phyloP scores from a whole-genome alignment of 2,797 vertebrate genomes.

The Acanthurus leucopareius region DNA sequence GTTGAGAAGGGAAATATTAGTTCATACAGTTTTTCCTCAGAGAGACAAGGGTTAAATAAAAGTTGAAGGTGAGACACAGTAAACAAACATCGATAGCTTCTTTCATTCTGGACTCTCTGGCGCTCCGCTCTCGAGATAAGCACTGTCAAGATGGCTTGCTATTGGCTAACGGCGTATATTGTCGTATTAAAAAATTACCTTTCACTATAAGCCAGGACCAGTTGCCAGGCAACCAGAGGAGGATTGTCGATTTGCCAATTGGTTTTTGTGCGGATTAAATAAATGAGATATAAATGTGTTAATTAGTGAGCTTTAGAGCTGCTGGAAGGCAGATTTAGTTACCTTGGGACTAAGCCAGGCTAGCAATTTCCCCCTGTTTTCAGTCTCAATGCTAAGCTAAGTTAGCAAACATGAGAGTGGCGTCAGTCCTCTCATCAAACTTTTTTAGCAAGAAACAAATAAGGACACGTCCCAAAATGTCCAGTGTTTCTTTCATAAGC shows the following conservation, averaged over 20 bases:
- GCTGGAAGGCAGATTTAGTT: constrained; percentile 19
- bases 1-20: background rate
- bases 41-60: background rate
- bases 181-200: background rate
- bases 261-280: constrained; percentile 4
- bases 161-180: background rate
- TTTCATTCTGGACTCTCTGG: background rate
- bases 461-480: background rate
- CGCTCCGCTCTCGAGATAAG: background rate
- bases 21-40: background rate
- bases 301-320: constrained; percentile 12
- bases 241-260: background rate
- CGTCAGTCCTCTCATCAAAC: background rate
- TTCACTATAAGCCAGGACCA: background rate
- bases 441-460: background rate
- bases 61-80: background rate
- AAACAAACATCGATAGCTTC: background rate
- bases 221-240: background rate
- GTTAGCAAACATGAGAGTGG: background rate
- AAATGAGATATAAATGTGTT: constrained; percentile 10
- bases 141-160: background rate
- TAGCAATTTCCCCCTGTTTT: background rate
- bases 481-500: background rate
- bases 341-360: background rate
- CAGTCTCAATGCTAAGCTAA: constrained; percentile 1